Conservation (phyloP, 2,113 vertebrate species). For the Pelodiscus sinensis region DNA sequence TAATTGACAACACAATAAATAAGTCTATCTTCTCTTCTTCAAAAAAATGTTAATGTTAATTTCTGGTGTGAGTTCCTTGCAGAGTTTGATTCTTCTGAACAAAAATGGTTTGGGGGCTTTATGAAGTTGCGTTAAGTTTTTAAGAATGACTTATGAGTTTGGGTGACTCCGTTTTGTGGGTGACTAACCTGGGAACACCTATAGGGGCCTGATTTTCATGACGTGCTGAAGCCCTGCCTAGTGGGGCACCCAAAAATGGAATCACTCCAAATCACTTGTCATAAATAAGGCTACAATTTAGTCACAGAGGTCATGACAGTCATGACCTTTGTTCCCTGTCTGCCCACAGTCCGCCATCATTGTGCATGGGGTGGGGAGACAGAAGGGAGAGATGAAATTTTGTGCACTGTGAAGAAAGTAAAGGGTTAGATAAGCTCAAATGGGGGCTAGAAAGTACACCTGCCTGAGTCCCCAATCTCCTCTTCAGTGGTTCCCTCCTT, state of each 20-base stretch:
- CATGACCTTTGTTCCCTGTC: neutral
- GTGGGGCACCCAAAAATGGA: neutral
- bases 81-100: neutral
- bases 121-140: neutral
- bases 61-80: neutral
- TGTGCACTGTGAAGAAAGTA: neutral
- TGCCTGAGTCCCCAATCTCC: fast-evolving
- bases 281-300: neutral
- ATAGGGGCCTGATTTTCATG: neutral
- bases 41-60: neutral
- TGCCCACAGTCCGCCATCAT: neutral
- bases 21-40: neutral
- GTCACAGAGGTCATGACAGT: too few relatives aligned
- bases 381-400: neutral
- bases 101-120: neutral
- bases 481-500: fast-evolving
- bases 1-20: neutral
- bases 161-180: neutral
- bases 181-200: neutral
- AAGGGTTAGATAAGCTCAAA: neutral
- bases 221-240: neutral
- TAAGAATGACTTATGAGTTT: neutral
- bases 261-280: neutral
- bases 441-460: neutral
- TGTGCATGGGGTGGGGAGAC: neutral